Conservation (phyloP, 2,888 invertebrate genomes). For the Phasia obesa region DNA sequence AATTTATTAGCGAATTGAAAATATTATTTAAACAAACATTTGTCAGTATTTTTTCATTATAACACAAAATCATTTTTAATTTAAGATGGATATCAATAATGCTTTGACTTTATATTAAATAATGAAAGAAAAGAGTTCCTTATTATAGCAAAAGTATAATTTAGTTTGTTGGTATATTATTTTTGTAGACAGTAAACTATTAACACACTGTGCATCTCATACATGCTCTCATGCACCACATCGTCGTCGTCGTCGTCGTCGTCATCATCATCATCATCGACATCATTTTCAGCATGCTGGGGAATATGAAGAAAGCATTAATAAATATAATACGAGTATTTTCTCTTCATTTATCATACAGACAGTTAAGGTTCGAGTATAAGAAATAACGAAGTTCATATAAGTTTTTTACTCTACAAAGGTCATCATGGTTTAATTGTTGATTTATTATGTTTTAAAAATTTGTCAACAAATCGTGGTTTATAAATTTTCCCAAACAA, state of each 20-base stretch:
- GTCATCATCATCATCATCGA: constrained; percentile 16
- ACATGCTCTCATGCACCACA: constrained; percentile 43
- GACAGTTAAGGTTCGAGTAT: constrained; percentile 41
- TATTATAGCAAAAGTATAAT: neutral
- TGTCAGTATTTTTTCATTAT: too few species aligned
- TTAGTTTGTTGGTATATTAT: constrained; percentile 16
- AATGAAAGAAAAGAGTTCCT: neutral
- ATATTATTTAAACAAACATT: too few species aligned
- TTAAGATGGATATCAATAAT: too few species aligned
- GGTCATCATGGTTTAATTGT: constrained; percentile 70
- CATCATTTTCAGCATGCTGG: constrained; percentile 51
- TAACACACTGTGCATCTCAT: constrained; percentile 55
- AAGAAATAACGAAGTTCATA: constrained; percentile 40
- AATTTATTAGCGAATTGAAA: too few species aligned
- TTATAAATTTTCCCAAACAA: constrained; percentile 60
- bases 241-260: constrained; percentile 17
- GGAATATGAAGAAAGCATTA: constrained; percentile 62
- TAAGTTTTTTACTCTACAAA: constrained; percentile 37
- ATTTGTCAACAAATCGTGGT: constrained; percentile 80
- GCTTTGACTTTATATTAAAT: constrained; percentile 8
- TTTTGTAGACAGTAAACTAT: constrained; percentile 49
- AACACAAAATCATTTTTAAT: too few species aligned
- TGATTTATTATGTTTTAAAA: constrained; percentile 75
- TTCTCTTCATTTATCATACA: constrained; percentile 66
- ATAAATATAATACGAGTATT: constrained; percentile 32